These are phyloP conservation scores for Alosa sapidissima DNA, from an alignment of 2,797 vertebrate species.

Conservation along the genomic window DNA sequence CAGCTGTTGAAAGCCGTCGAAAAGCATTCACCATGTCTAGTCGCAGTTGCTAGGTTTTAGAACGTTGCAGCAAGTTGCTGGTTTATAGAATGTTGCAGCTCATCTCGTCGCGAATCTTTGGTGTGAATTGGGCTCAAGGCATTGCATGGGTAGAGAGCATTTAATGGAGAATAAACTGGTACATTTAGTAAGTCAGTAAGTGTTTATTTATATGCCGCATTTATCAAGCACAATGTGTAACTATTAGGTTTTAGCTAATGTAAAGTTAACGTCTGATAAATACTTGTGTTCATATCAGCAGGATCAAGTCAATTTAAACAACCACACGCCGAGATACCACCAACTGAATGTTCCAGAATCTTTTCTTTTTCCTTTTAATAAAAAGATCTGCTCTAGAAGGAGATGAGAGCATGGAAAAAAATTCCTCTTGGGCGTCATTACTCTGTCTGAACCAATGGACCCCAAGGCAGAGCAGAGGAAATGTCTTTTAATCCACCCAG, in stretches of 20 bases:
- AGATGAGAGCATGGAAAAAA: slow-evolving; percentile 18
- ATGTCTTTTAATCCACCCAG: slow-evolving; percentile 5
- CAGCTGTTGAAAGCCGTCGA: too few relatives aligned
- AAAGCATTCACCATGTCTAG: too few relatives aligned
- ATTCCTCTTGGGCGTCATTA: neutral
- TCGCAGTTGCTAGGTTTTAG: too few relatives aligned
- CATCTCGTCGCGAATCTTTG: too few relatives aligned
- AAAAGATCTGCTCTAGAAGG: neutral
- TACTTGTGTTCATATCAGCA: neutral
- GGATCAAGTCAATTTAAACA: neutral
- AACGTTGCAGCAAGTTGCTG: too few relatives aligned
- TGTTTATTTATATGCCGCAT: too few relatives aligned
- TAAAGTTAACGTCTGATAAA: neutral
- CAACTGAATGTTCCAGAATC: neutral
- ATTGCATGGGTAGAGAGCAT: too few relatives aligned
- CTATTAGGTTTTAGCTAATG: neutral
- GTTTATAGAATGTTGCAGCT: too few relatives aligned
- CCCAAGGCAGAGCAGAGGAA: neutral
- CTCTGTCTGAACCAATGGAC: neutral
- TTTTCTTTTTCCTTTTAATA: neutral
- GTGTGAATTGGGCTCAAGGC: too few relatives aligned
- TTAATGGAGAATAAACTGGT: too few relatives aligned
- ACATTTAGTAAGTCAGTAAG: too few relatives aligned
- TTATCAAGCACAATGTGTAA: too few relatives aligned
- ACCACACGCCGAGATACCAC: neutral